A percentile compares a stretch with the other conserved stretches of the same genome.
Evolutionary conservation across 2,797 vertebrate species (phyloP).

Genomic region (Nannoperca australis): DNA sequence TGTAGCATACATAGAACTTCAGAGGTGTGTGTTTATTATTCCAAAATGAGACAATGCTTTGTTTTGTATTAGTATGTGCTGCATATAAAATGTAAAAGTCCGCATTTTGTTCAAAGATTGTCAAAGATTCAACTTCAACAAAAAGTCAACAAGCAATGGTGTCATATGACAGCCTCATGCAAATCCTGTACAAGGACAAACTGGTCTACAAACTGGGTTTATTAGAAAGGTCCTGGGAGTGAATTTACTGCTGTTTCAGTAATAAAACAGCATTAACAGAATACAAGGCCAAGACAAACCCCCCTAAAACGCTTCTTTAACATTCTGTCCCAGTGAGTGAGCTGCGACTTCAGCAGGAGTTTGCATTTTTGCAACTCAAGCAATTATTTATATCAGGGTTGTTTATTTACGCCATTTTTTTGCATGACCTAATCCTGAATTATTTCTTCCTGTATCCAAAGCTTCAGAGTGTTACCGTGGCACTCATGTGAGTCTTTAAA

Average conservation of each 20-base stretch:
- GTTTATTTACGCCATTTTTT: conserved; percentile 53
- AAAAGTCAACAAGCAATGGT: conserved; percentile 20
- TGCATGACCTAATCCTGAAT: conserved; percentile 74
- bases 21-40: not conserved
- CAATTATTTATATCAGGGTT: conserved; percentile 69
- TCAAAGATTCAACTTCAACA: conserved; percentile 13
- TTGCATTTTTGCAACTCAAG: conserved; percentile 77
- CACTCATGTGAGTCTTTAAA: conserved; percentile 47
- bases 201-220: conserved; percentile 43
- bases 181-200: conserved; percentile 59
- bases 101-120: conserved; percentile 6
- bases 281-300: conserved; percentile 68
- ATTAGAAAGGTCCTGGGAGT: conserved; percentile 69
- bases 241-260: conserved; percentile 74
- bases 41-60: not conserved
- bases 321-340: conserved; percentile 47
- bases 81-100: not conserved
- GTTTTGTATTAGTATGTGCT: not conserved
- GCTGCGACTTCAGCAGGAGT: conserved; percentile 65
- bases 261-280: conserved; percentile 69
- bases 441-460: conserved; percentile 78
- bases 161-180: conserved; percentile 50
- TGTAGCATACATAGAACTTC: not conserved
- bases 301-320: conserved; percentile 62
- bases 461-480: conserved; percentile 38